phyloP scores from a whole-genome alignment of 1,140 invertebrate genomes.

The Augochlora pura region DNA sequence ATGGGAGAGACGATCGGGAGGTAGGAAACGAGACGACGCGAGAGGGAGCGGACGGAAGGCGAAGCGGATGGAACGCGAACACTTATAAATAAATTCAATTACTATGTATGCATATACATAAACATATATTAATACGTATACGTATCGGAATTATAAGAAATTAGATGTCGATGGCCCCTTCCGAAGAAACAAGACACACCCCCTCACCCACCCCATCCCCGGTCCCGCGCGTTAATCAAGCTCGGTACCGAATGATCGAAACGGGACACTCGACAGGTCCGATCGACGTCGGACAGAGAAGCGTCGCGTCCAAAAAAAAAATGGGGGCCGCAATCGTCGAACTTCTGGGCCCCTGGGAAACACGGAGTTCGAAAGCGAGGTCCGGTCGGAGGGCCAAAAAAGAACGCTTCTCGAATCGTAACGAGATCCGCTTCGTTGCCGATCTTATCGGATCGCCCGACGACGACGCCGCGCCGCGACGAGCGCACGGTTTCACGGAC shows the following conservation, averaged over 20 bases:
- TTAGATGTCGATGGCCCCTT: conserved; percentile 67
- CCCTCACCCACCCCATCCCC: conserved; percentile 38
- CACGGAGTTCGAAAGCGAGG: conserved; percentile 44
- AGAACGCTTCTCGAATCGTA: too few relatives aligned
- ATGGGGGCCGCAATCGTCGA: conserved; percentile 35
- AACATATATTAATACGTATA: conserved; percentile 72
- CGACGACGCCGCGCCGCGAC: neutral
- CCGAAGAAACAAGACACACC: conserved; percentile 1
- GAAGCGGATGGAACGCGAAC: conserved; percentile 56
- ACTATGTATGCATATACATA: conserved; percentile 75
- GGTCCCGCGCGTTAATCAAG: conserved; percentile 49
- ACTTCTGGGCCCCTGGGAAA: conserved; percentile 42
- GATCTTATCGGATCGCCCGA: neutral
- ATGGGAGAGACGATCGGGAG: neutral
- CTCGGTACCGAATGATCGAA: conserved; percentile 46
- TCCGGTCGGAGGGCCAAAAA: conserved; percentile 33
- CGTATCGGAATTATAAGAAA: conserved; percentile 74
- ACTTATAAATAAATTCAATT: conserved; percentile 71
- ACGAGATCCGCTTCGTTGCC: too few relatives aligned
- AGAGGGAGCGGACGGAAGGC: conserved; percentile 20
- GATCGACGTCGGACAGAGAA: conserved; percentile 7
- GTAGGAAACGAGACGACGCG: conserved; percentile 4
- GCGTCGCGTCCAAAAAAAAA: conserved; percentile 15
- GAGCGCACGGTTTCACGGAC: neutral
- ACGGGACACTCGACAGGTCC: conserved; percentile 8